Evolutionary conservation across 2,888 invertebrate genomes (phyloP).

Genomic region (Capitulum mitella): DNA sequence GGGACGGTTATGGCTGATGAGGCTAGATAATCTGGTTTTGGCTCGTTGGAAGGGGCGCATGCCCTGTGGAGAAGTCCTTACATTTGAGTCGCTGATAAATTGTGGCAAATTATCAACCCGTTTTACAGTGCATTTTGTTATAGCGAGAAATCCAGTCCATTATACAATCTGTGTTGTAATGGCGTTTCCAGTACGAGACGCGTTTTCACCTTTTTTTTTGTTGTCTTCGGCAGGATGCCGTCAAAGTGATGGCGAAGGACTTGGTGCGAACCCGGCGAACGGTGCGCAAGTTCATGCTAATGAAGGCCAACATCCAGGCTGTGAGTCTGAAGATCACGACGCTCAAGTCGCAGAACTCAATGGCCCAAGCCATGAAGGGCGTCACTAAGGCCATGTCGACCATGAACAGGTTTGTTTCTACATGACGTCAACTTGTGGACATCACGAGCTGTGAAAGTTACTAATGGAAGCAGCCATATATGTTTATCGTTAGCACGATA

Average conservation of each 20-base stretch:
- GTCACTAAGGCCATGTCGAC: constrained; percentile 96
- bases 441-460: too few species aligned
- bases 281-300: constrained; percentile 96
- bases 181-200: constrained; percentile 27
- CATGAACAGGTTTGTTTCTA: constrained; percentile 95
- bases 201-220: too few species aligned
- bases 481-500: too few species aligned
- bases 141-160: not conserved
- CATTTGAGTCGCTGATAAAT: not conserved
- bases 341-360: constrained; percentile 93
- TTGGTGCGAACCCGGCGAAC: constrained; percentile 89
- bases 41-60: too few species aligned
- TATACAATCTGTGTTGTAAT: not conserved
- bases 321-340: constrained; percentile 97
- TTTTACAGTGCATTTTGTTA: too few species aligned
- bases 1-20: too few species aligned
- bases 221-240: constrained; percentile 88
- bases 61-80: too few species aligned
- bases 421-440: too few species aligned
- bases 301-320: constrained; percentile 98
- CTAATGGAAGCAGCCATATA: too few species aligned
- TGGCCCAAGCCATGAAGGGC: constrained; percentile 99
- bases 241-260: constrained; percentile 99
- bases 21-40: too few species aligned
- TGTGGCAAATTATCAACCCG: not conserved